Conservation (phyloP, 2,888 invertebrate species). For the Pelosia muscerda region DNA sequence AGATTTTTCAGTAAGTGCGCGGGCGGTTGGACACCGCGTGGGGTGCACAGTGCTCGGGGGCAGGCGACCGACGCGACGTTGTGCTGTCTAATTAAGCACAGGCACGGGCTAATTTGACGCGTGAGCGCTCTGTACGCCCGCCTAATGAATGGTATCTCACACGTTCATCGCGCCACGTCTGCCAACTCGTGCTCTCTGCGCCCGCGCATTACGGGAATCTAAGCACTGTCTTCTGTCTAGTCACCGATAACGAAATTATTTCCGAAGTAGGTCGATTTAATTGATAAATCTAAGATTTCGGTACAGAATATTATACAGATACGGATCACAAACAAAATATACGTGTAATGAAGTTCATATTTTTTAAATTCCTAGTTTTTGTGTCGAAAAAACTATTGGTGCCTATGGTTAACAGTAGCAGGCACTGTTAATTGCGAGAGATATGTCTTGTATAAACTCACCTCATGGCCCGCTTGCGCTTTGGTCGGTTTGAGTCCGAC, state of each 20-base stretch:
- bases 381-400: background rate
- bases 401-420: background rate
- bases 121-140: constrained; percentile 71
- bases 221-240: constrained; percentile 56
- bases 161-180: constrained; percentile 82
- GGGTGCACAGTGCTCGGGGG: constrained; percentile 50
- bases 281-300: background rate
- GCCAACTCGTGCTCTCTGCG: constrained; percentile 64
- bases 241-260: constrained; percentile 71
- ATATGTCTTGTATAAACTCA: too few relatives aligned
- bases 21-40: constrained; percentile 37
- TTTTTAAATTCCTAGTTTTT: background rate
- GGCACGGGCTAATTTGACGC: constrained; percentile 83
- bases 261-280: constrained; percentile 33
- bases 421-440: too few relatives aligned
- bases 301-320: background rate
- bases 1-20: constrained; percentile 14
- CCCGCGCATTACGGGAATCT: constrained; percentile 72
- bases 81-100: constrained; percentile 82
- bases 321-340: background rate
- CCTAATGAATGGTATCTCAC: constrained; percentile 86
- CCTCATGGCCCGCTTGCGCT: too few relatives aligned
- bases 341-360: background rate
- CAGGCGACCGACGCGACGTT: constrained; percentile 50
- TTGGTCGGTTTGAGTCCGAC: too few relatives aligned